Evolutionary conservation across 2,797 vertebrate genomes (phyloP), one percentile per base, ranked within the genome.

Genomic region (Iguana delicatissima): DNA sequence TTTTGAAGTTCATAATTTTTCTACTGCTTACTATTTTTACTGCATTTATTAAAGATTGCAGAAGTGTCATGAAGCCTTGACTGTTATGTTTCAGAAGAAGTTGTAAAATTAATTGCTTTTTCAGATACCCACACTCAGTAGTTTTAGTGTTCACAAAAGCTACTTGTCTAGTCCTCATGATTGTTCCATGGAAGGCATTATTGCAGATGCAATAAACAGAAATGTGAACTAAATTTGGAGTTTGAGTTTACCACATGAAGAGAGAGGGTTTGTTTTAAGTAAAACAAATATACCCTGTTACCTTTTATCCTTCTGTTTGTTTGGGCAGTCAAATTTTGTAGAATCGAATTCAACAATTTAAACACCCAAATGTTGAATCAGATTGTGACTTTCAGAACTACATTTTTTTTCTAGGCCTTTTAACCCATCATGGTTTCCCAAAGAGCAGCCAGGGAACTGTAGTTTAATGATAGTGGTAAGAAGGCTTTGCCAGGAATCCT

Each of bases 1-100:
- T 80, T 88, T 62, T 52, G 79, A 35, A 73, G 22, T 73, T 85
- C 42, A 50, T 52, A 5, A 69, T 86, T 72, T 18, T 79, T 29
- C 35, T 4, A 35, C 38, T 42, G 87, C 67, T 73, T 59, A 12
- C 69, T 26, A 1, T 29, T 80, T 86, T 62, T 50, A 64, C 14
- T 91, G 59, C 50, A 74, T 38, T 69, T 69, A 42, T 64, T 87
- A 57, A 88, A 18, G 18, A 84, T 79, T 69, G 26, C 59, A 24
- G 62, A n/a, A 50, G 2, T 81, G 32, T 35, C 9, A 32, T 22
- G 42, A 72, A 80, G 2, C 2, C 26, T 59, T 50, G 14, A 50
- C 3, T 85, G 20, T 6, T 42, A 24, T 50, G 16, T 84, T 69
- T 3, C 26, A 5, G n/a, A 18, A 13, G 77, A 64, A 85, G 77